Evolutionary conservation across 1,140 invertebrate genomes (phyloP), one percentile per base, ranked within the genome.

Genomic region (Polyergus mexicanus): DNA sequence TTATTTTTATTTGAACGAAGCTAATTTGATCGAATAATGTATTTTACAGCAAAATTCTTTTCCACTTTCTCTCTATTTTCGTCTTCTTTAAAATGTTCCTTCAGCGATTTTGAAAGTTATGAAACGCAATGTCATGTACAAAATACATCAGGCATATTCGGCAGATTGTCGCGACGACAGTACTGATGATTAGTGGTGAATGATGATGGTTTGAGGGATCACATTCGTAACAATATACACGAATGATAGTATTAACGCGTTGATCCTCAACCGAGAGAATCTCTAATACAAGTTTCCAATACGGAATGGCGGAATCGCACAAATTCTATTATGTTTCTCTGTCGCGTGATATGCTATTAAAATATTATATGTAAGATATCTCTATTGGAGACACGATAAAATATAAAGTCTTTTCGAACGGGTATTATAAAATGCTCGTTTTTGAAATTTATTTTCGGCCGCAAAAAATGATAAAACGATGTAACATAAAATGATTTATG

Each of bases 101-200:
- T 1, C 10, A 44, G 35, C 25, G 22, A 32, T 51, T 19, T 72
- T 22, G 25, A 1, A 22, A 71, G 25, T 71, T n/a, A 5, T 6
- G 16, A 22, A 11, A 51, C 47, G n/a, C 7, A 2, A 71, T 35
- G 60, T 72, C 38, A 11, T 56, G 16, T 41, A 22, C 11, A n/a
- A 32, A 16, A 51, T 16, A 44, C 25, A 44, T 44, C n/a, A 7
- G 25, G 68, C 11, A 56, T 83, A 47, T 60, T 60, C 16, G 78
- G 35, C 3, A 22, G 22, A 63, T 47, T 19, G 11, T 22, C 35
- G 41, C 28, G 51, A 58, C 10, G 66, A 41, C 76, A 84, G 88
- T 69, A 74, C 78, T 68, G 90, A 84, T 78, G 74, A 77, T 77
- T 77, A 76, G 58, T 11, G 89, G 88, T 69, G 89, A 86, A 86